phyloP scores from a whole-genome alignment of 2,797 vertebrate genomes.

The Kryptolebias ocellatus region DNA sequence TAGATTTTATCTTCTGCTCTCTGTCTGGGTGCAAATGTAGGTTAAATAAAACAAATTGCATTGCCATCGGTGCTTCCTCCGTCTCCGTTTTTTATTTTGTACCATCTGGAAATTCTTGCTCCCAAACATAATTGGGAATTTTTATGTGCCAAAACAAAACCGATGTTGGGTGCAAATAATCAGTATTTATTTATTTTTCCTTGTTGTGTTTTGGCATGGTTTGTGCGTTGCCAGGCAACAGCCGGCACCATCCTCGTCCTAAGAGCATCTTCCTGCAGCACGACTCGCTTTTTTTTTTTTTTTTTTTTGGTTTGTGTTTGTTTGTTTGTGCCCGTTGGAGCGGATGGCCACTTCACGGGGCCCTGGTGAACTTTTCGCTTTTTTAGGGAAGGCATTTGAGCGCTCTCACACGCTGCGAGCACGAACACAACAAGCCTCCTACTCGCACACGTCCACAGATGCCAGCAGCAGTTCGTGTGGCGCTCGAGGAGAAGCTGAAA shows the following conservation, averaged over 20 bases:
- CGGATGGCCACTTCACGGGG: constrained; percentile 24
- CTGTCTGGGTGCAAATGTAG: no score
- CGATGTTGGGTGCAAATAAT: constrained; percentile 12
- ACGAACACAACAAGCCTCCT: constrained; percentile 43
- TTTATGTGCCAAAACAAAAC: constrained; percentile 3
- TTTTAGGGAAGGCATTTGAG: constrained; percentile 42
- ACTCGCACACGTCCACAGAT: constrained; percentile 6
- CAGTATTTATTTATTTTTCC: neutral
- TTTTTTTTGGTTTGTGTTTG: constrained; percentile 27
- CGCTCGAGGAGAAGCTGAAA: constrained; percentile 32
- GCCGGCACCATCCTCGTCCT: constrained; percentile 29
- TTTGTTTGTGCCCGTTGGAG: constrained; percentile 42
- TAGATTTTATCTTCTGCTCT: no score
- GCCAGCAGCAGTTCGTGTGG: constrained; percentile 19
- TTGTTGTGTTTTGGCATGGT: constrained; percentile 31
- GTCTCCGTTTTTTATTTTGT: neutral
- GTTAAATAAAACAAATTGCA: no score
- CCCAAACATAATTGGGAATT: constrained; percentile 11
- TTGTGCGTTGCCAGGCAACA: constrained; percentile 69
- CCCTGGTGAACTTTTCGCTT: constrained; percentile 30
- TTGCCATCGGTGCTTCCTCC: neutral
- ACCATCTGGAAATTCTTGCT: neutral
- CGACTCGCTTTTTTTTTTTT: constrained; percentile 24
- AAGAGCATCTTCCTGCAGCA: constrained; percentile 37
- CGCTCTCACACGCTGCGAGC: constrained; percentile 9